Evolutionary conservation across 2,888 invertebrate species (phyloP).

Genomic region (Temnothorax unifasciatus): DNA sequence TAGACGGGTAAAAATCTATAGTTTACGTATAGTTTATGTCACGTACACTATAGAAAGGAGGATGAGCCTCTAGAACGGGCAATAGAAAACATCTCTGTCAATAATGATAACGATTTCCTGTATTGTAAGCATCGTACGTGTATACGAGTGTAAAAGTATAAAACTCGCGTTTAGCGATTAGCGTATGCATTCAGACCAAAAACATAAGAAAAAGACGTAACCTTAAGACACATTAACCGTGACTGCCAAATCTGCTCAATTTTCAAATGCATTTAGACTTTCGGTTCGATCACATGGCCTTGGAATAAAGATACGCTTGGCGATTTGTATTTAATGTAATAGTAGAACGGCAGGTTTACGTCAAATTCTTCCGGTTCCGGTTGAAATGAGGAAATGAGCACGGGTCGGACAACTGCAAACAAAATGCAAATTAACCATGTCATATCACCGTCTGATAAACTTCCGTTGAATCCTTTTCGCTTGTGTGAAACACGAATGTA

Average conservation of each 20-base stretch:
- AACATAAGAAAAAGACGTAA: not conserved
- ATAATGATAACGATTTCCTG: not conserved
- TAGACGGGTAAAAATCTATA: no score
- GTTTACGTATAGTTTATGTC: no score
- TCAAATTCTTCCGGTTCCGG: slow-evolving; percentile 3
- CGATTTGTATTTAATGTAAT: slow-evolving; percentile 36
- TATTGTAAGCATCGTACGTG: not conserved
- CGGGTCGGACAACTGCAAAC: slow-evolving; percentile 41
- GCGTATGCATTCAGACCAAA: not conserved
- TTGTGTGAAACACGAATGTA: slow-evolving; percentile 11
- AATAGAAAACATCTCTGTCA: not conserved
- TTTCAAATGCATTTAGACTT: not conserved
- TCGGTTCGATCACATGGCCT: slow-evolving; percentile 36
- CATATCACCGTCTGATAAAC: not conserved
- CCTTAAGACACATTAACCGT: not conserved
- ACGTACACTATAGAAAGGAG: no score
- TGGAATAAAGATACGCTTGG: slow-evolving; percentile 40
- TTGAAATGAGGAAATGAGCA: no score
- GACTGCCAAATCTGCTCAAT: not conserved
- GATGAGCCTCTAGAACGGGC: no score
- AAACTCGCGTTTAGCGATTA: not conserved
- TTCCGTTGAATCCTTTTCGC: not conserved
- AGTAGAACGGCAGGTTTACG: slow-evolving; percentile 58
- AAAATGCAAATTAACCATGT: slow-evolving; percentile 3
- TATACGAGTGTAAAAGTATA: not conserved